Conservation (phyloP, 2,113 vertebrate species). For the Coptodon rendalli region DNA sequence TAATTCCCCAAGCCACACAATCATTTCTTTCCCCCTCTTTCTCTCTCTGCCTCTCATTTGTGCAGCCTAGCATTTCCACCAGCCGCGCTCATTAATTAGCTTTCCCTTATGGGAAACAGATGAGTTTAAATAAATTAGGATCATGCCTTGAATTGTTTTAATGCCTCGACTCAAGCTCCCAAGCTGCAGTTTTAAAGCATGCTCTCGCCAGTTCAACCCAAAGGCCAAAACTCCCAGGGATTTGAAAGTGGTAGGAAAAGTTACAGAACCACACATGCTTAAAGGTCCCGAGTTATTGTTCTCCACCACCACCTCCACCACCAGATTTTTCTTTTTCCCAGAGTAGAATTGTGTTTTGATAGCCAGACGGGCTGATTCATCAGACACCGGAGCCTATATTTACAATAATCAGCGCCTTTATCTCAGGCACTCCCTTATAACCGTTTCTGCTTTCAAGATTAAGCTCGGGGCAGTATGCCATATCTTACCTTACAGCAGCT, state of each 20-base stretch:
- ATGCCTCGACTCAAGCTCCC: conserved; percentile 41
- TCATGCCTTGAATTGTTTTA: conserved; percentile 58
- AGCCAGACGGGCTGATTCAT: conserved; percentile 13
- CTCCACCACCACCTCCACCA: not conserved
- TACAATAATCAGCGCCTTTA: conserved; percentile 41
- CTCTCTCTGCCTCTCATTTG: conserved; percentile 7
- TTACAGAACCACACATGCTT: not conserved
- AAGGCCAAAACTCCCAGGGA: conserved; percentile 31
- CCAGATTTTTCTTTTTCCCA: conserved; percentile 4
- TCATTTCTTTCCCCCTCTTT: not conserved
- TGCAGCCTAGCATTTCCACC: conserved; percentile 16
- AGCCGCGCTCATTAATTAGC: conserved; percentile 58
- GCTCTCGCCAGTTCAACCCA: conserved; percentile 22
- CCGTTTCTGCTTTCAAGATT: conserved; percentile 22
- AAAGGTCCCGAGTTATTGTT: not conserved
- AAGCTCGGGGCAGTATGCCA: conserved; percentile 1
- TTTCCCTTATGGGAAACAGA: conserved; percentile 62
- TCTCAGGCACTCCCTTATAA: conserved; percentile 26
- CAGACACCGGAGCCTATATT: conserved; percentile 9
- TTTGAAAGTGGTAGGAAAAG: conserved; percentile 31
- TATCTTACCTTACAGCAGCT: conserved; percentile 34
- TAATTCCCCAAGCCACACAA: conserved; percentile 32
- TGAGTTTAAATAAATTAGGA: conserved; percentile 66
- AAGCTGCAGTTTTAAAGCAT: conserved; percentile 60
- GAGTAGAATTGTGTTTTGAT: not conserved